Conservation (phyloP, 2,797 vertebrate genomes). For the Cynodonichthys magdalenae region DNA sequence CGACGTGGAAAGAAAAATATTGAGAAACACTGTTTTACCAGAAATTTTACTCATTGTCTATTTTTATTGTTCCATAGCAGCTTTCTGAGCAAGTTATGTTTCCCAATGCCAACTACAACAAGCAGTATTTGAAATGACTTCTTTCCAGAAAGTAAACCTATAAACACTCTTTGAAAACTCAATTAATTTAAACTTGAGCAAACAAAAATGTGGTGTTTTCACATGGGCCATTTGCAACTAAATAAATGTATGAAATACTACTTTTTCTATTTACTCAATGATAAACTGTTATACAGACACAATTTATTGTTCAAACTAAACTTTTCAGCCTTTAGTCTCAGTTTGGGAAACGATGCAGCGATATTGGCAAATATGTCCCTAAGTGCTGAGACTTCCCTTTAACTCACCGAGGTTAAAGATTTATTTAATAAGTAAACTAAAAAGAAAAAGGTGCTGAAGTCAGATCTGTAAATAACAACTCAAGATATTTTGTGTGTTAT, state of each 20-base stretch:
- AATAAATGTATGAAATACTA: too few species aligned
- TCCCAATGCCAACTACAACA: neutral
- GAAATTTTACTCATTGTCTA: slow-evolving; percentile 2
- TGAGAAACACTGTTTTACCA: neutral
- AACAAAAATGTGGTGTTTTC: neutral
- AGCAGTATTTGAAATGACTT: slow-evolving; percentile 8
- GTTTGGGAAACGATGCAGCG: too few species aligned
- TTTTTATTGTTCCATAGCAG: neutral
- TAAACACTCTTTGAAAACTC: neutral
- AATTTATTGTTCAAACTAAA: neutral
- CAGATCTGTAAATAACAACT: neutral
- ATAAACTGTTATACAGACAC: neutral
- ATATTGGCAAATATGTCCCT: too few species aligned
- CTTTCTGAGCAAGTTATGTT: slow-evolving; percentile 1
- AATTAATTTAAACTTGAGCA: neutral
- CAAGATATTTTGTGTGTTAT: neutral
- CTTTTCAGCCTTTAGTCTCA: neutral
- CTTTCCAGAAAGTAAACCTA: neutral
- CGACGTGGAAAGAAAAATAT: neutral
- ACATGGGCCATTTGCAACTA: too few species aligned
- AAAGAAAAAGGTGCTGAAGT: neutral
- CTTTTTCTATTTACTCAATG: neutral
- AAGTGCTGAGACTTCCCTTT: too few species aligned
- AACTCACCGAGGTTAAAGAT: neutral
- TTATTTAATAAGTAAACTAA: neutral